A percentile compares a stretch with the other conserved stretches of the same genome.
phyloP scores from a whole-genome alignment of 2,888 invertebrate species.

The Drosophila planitibia region DNA sequence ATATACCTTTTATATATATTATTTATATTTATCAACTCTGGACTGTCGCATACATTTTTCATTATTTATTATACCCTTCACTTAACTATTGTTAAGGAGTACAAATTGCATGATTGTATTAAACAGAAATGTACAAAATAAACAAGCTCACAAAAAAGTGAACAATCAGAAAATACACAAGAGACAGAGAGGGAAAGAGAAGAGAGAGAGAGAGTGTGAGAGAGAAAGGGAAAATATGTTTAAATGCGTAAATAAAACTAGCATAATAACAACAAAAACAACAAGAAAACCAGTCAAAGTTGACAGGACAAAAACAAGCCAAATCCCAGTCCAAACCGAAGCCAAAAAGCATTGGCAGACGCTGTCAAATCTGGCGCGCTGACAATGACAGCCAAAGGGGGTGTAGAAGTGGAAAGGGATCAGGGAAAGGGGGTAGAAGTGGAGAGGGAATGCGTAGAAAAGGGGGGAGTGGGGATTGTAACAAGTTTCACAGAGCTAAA shows the following conservation, averaged over 20 bases:
- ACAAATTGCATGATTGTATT: constrained; percentile 17
- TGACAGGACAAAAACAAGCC: constrained; percentile 30
- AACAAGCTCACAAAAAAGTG: constrained; percentile 25
- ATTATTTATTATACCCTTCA: background rate
- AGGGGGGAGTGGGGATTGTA: background rate
- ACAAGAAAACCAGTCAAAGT: constrained; percentile 15
- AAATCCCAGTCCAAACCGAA: constrained; percentile 34
- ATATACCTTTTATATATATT: background rate
- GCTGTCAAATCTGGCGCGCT: constrained; percentile 73
- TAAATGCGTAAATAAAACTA: constrained; percentile 57
- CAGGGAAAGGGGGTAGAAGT: background rate
- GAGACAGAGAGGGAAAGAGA: background rate
- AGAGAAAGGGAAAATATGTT: constrained; percentile 15
- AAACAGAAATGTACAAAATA: constrained; percentile 38
- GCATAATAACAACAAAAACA: constrained; percentile 17
- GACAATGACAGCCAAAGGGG: constrained; percentile 60
- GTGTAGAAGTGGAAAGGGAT: too few relatives aligned
- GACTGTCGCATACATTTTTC: background rate
- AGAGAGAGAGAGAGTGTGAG: background rate
- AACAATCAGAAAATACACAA: constrained; percentile 27
- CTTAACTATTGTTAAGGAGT: background rate
- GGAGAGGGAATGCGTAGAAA: too few relatives aligned
- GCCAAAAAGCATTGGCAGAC: constrained; percentile 59
- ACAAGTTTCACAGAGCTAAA: constrained; percentile 63
- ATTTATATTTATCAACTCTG: background rate